Evolutionary conservation across 2,797 vertebrate species (phyloP).

Genomic region (Silurus lanzhouensis): DNA sequence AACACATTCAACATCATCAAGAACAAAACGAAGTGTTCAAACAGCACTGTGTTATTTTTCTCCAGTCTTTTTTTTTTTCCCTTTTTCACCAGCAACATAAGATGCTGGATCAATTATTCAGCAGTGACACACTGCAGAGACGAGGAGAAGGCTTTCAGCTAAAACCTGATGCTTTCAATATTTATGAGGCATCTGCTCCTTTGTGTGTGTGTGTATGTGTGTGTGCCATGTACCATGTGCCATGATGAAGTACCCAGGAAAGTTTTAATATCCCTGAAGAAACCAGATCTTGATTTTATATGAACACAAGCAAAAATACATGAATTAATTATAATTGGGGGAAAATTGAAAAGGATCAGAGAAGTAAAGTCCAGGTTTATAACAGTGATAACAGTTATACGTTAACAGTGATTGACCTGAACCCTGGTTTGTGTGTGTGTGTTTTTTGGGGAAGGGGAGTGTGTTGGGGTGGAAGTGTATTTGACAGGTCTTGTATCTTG

Average conservation of each 20-base stretch:
- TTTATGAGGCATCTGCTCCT: constrained; percentile 63
- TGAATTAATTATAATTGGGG: not conserved
- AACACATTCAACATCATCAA: constrained; percentile 29
- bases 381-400: constrained; percentile 16
- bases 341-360: not conserved
- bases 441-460: constrained; percentile 17
- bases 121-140: constrained; percentile 66
- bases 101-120: constrained; percentile 75
- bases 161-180: constrained; percentile 69
- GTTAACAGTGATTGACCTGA: not conserved
- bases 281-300: not conserved
- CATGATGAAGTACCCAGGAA: not conserved
- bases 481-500: constrained; percentile 47
- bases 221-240: not conserved
- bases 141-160: constrained; percentile 62
- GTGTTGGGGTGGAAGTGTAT: not conserved
- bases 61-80: not conserved
- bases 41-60: not conserved
- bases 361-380: not conserved
- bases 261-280: not conserved
- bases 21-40: constrained; percentile 42
- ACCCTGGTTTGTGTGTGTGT: not conserved
- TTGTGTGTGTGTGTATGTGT: constrained; percentile 7
- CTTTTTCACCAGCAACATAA: constrained; percentile 60
- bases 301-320: not conserved